Evolutionary conservation across 2,888 invertebrate genomes (phyloP), one percentile per base, ranked within the genome.

Genomic region (Epirrhoe alternata): DNA sequence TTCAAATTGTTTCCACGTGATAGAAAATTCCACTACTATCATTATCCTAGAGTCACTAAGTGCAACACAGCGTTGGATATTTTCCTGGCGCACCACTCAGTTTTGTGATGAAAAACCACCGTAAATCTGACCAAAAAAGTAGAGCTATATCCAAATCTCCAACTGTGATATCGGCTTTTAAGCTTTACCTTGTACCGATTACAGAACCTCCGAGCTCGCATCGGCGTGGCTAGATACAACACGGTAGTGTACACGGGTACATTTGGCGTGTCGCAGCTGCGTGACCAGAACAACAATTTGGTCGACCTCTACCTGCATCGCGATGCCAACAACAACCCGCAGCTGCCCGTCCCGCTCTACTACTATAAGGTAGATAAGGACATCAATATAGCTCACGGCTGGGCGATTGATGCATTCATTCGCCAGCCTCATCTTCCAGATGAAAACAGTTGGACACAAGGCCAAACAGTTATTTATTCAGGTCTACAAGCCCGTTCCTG

Each of bases 161-260:
- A 24, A 24, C 24, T 2, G 24, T 3, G 24, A 1, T 24, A 24
- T 24, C 24, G 24, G 24, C 24, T 2, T 24, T 24, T 24, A 24
- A 24, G 24, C 24, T 33, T 4, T 7, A 33, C 7, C 7, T 42
- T 42, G 12, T 12, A 12, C n/a, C n/a, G n/a, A n/a, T 47, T 35
- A 3, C 70, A 91, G 91, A 87, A 87, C 64, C 82, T 90, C 6
- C 88, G 91, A 33, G 78, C 80, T 1, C 89, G 90, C 50, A 89
- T 93, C 60, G 87, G 86, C 5, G 77, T 31, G 1, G 89, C 88
- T 1, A 86, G 86, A 2, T 89, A 88, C 80, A 80, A 84, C 61
- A 88, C 91, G 1, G 78, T 78, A 0, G 82, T 95, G 14, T 95
- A 94, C 82, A 95, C 95, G 0, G 96, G 96, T 1, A 93, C 94